Base-by-base conservation (phyloP, 2,888 invertebrate genomes). In the Argynnis bischoffii region DNA sequence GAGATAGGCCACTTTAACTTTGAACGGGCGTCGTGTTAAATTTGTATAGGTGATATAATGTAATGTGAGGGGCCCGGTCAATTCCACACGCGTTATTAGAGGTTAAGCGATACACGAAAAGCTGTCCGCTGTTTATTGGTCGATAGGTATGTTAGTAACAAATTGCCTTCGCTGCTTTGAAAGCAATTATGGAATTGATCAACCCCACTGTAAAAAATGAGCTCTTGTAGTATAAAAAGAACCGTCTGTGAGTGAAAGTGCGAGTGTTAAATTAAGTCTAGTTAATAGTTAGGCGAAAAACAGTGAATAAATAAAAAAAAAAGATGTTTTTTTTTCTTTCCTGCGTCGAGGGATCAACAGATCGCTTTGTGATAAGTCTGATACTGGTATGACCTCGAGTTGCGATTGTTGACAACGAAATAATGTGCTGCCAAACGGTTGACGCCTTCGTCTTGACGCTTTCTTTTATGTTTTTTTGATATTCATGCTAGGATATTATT, bases 201-300 rank as follows among this genome's bases (percentile, higher is more conserved):
- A 72, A 82, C 87, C 91, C 89, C 85, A 74, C 78, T 91, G 90
- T 90, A 83, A 41, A 41, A 41, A 86, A 85, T 83, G 87, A 82
- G 83, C 79, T 83, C 79, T 77, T 84, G 79, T 85, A 87, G 89
- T 85, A 89, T 81, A 77, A 88, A 85, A 75, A 26, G 26, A 26
- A 80, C 79, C 81, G 77, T 79, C 79, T 72, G 73, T 72, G 77
- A 68, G 73, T 72, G 76, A 66, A 84, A 80, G 66, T 51, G 69
- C 57, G 84, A 73, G 84, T 81, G 83, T 76, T 83, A 72, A 82
- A 83, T 82, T 90, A 92, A 91, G 90, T 86, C 83, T 92, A 92
- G 92, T 84, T 83, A 85, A 85, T 92, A 92, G 92, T 90, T 92
- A 92, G 92, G 92, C 87, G 83, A 89, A 89, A 71, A 82, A 83